These are phyloP conservation scores for Caenorhabditis zanzibari DNA, from an alignment of 2,888 invertebrate genomes.

Conservation along the genomic window DNA sequence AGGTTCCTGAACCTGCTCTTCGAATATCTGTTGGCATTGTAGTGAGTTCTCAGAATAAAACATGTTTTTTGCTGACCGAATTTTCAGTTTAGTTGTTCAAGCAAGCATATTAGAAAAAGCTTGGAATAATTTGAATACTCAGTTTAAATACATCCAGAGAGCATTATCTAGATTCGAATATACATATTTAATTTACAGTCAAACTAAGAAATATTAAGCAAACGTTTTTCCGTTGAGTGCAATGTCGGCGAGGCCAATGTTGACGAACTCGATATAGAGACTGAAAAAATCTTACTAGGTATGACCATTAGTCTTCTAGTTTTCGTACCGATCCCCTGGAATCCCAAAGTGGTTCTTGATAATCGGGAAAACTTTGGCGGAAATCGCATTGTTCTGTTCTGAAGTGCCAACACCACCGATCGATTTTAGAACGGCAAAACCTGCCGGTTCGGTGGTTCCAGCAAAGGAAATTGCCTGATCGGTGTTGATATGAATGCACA, in stretches of 20 bases:
- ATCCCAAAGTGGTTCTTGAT: constrained; percentile 72
- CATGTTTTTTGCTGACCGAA: neutral
- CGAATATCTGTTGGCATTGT: neutral
- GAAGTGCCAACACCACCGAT: constrained; percentile 72
- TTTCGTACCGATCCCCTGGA: constrained; percentile 65
- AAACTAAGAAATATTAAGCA: too few species aligned
- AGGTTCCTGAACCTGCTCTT: neutral
- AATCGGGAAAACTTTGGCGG: constrained; percentile 69
- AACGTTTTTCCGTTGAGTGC: constrained; percentile 74
- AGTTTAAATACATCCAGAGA: too few species aligned
- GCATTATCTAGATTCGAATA: too few species aligned
- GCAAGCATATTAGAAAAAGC: too few species aligned
- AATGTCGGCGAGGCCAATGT: constrained; percentile 68
- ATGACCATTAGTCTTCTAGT: neutral
- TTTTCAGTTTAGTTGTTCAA: too few species aligned
- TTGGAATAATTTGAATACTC: too few species aligned
- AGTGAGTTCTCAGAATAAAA: neutral
- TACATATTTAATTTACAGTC: too few species aligned
- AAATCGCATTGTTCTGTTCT: constrained; percentile 64
- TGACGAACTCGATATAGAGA: constrained; percentile 74
- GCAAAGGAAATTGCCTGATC: constrained; percentile 69
- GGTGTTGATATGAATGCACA: constrained; percentile 71
- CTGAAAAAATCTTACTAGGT: constrained; percentile 43
- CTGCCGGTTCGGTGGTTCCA: constrained; percentile 72
- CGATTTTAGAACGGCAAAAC: constrained; percentile 67